Percentiles rank a stretch among this genome's conserved stretches.
These are phyloP conservation scores for Anseranas semipalmata DNA, from an alignment of 2,113 vertebrate species.

Conservation along the genomic window DNA sequence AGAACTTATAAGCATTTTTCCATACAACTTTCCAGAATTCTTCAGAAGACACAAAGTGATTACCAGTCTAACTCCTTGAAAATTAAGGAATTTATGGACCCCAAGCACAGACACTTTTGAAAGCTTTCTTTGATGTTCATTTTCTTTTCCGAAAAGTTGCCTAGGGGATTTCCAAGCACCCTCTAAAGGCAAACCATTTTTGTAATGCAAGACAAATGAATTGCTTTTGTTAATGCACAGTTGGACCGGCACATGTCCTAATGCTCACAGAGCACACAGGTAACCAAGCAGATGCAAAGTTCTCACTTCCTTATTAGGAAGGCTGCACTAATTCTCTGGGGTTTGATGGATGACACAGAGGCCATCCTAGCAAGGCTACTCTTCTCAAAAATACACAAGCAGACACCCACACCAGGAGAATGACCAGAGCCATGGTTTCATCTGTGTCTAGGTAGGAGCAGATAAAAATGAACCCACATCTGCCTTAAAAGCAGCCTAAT, in stretches of 20 bases:
- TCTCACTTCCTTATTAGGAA: not conserved
- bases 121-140: not conserved
- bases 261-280: fast-evolving
- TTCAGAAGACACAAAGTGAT: not conserved
- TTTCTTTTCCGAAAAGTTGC: not conserved
- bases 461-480: not conserved
- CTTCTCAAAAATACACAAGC: not conserved
- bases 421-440: not conserved
- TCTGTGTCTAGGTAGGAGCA: not conserved
- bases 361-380: not conserved
- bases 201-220: not conserved
- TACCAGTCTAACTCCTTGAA: not conserved
- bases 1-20: not conserved
- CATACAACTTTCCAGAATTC: not conserved
- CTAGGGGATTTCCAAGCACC: not conserved
- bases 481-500: not conserved
- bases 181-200: not conserved
- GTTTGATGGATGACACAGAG: not conserved
- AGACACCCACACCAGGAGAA: not conserved
- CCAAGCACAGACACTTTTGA: not conserved
- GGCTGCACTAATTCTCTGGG: not conserved
- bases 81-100: not conserved
- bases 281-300: not conserved
- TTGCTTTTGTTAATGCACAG: fast-evolving
- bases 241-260: not conserved